Conservation (phyloP, 1,140 invertebrate genomes). For the Acromyrmex echinatior region DNA sequence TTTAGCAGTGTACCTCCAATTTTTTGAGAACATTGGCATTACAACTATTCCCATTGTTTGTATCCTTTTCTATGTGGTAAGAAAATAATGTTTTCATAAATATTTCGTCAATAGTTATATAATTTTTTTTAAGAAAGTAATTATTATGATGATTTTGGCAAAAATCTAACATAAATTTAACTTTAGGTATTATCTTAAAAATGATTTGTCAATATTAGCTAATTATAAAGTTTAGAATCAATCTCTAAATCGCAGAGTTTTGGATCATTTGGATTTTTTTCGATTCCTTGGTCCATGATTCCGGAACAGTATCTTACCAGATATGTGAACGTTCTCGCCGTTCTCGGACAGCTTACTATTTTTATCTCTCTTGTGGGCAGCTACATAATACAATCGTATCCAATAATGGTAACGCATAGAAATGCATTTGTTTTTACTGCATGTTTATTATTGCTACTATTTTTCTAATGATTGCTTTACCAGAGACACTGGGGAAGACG, state of each 20-base stretch:
- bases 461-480: conserved; percentile 64
- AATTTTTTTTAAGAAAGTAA: background rate
- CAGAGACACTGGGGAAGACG: conserved; percentile 65
- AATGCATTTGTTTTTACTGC: conserved; percentile 65
- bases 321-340: conserved; percentile 64
- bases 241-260: conserved; percentile 24
- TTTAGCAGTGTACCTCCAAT: conserved; percentile 82
- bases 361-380: conserved; percentile 38
- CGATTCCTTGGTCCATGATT: conserved; percentile 66
- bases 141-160: background rate
- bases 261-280: conserved; percentile 65
- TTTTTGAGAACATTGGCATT: conserved; percentile 19
- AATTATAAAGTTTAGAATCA: background rate
- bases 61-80: conserved; percentile 66
- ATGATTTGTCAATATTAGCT: background rate
- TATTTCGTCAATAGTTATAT: background rate
- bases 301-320: conserved; percentile 69
- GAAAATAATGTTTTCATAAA: conserved; percentile 15
- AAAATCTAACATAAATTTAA: background rate
- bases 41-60: conserved; percentile 50
- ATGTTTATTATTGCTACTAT: conserved; percentile 56
- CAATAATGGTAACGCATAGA: conserved; percentile 41
- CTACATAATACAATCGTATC: conserved; percentile 70
- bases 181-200: background rate
- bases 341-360: conserved; percentile 43